These are phyloP conservation scores for Gonocerus acuteangulatus DNA, from an alignment of 2,888 invertebrate genomes.

Conservation along the genomic window DNA sequence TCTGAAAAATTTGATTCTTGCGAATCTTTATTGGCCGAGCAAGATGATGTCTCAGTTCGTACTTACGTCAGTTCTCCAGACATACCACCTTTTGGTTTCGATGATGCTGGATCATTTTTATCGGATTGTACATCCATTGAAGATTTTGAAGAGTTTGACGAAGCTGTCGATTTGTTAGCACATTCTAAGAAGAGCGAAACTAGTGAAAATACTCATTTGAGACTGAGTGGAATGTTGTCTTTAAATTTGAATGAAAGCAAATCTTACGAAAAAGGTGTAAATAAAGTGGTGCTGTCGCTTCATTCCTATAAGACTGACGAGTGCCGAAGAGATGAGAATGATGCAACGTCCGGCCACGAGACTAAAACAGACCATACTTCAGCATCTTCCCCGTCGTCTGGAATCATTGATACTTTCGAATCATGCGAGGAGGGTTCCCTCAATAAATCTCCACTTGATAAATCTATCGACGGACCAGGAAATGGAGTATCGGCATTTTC, in stretches of 20 bases:
- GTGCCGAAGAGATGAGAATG: neutral
- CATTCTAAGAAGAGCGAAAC: too few relatives aligned
- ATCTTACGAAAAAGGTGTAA: neutral
- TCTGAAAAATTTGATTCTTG: neutral
- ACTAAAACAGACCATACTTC: neutral
- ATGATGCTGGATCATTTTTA: neutral
- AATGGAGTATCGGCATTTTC: neutral
- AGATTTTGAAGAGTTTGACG: neutral
- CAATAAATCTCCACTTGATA: neutral
- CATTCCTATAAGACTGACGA: neutral
- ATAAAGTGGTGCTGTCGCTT: neutral
- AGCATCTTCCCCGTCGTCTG: neutral
- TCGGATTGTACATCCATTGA: slow-evolving; percentile 6
- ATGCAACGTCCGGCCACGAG: neutral
- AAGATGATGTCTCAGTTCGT: slow-evolving; percentile 1
- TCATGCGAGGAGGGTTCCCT: neutral
- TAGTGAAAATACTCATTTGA: too few relatives aligned
- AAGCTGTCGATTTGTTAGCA: neutral
- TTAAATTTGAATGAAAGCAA: neutral
- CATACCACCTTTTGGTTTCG: slow-evolving; percentile 8
- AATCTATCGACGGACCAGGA: neutral
- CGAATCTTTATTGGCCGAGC: slow-evolving; percentile 2
- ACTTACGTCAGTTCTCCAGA: slow-evolving; percentile 14
- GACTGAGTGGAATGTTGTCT: neutral
- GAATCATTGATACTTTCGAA: neutral